phyloP scores from a whole-genome alignment of 2,113 vertebrate genomes.

The Tachysurus fulvidraco region DNA sequence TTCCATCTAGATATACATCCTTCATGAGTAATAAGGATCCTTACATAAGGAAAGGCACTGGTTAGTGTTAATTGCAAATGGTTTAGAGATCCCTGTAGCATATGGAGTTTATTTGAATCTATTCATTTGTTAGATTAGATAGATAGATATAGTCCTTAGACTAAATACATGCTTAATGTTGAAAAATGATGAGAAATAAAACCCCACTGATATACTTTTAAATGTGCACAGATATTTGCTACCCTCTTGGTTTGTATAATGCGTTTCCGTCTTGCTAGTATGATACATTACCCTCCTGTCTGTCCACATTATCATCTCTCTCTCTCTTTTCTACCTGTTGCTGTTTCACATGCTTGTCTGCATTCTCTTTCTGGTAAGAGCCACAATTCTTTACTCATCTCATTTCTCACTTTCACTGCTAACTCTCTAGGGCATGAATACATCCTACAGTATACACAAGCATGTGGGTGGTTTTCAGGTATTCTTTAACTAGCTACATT shows the following conservation, averaged over 20 bases:
- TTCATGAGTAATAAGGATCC: not conserved
- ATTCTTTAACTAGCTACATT: not conserved
- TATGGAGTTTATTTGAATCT: too few relatives aligned
- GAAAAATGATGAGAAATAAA: not conserved
- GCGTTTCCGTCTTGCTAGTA: not conserved
- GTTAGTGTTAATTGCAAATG: not conserved
- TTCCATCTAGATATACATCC: not conserved
- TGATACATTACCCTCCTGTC: not conserved
- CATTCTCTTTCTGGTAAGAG: not conserved
- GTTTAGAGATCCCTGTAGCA: too few relatives aligned
- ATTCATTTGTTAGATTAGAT: too few relatives aligned
- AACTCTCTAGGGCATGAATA: not conserved
- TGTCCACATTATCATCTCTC: not conserved
- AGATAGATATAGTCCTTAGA: not conserved
- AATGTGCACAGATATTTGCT: not conserved
- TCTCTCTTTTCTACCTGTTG: not conserved
- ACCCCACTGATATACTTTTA: not conserved
- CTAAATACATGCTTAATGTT: not conserved
- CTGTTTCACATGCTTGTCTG: not conserved
- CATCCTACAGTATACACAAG: constrained; percentile 4
- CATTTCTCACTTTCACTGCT: not conserved
- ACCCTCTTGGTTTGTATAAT: not conserved
- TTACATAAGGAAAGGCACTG: not conserved
- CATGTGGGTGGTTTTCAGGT: not conserved
- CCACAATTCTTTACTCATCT: not conserved